Base-by-base conservation (phyloP, 2,888 invertebrate genomes). In the Hirtodrosophila trivittata region DNA sequence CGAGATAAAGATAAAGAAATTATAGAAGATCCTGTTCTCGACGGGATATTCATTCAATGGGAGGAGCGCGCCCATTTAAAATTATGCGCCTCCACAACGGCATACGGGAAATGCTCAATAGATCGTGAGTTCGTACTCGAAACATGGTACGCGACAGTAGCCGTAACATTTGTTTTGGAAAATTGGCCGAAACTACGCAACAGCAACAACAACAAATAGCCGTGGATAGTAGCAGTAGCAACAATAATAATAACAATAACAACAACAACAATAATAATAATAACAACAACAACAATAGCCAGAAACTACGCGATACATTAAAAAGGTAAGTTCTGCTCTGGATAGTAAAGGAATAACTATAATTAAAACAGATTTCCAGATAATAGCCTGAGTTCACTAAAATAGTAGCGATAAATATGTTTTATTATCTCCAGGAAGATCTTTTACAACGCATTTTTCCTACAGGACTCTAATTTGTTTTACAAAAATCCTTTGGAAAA, bases 91-190 rank as follows among this genome's bases (percentile, higher is more conserved):
- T 90, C 90, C 67, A 87, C 96, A 96, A 95, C 54, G 75, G 96
- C 95, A 80, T 86, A 95, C 95, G 75, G 41, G 70, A 94, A 93
- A 95, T 95, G 95, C 95, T 81, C 54, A 63, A 77, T 64, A 76
- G 74, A 76, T 80, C 77, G 84, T 80, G 84, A 78, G 83, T 80
- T 74, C 51, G 18, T 21, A 21, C 18, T 77, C 71, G 96, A 97
- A 96, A 95, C 80, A 98, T 98, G 98, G 98, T 98, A 95, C 98
- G 98, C 96, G 98, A 98, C 97, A 98, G 97, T 97, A 98, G 98
- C 95, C 97, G 98, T 95, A 98, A 98, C 94, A 96, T 98, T 94
- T 98, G 98, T 97, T 97, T 98, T 95, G 98, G 98, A 95, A 98
- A 88, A 88, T 96, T 98, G 95, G 98, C 98, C 95, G 98, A 98